Base-by-base conservation (phyloP, 2,797 vertebrate species). In the Anabas testudineus region DNA sequence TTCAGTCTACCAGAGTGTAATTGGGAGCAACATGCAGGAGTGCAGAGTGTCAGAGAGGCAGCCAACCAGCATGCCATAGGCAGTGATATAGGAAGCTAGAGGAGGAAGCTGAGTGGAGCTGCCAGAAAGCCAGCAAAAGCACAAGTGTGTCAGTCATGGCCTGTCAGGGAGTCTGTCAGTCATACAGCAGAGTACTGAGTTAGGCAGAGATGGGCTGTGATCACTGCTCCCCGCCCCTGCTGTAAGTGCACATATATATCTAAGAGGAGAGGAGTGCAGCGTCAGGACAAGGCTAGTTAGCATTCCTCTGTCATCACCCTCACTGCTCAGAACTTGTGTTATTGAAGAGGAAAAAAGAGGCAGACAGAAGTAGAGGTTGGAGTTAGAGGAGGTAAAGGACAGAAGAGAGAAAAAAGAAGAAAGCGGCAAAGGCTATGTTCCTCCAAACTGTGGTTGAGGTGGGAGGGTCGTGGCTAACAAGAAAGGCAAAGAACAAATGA, bases 281-380 rank as follows among this genome's bases (percentile, higher is more conserved):
- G 34, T 88, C 82, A 82, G 87, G 74, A 71, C 80, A 62, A 71
- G 67, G 59, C 85, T 87, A 70, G 84, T 90, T 90, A 88, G 80
- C 89, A 90, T 92, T 92, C 80, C 67, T 64, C 74, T 59, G 80
- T 71, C 71, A 75, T 80, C 73, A 34, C 45, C 24, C 57, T 60
- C 64, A 30, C 73, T 70, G 78, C 85, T 86, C 82, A 80, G 54
- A 71, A 68, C 61, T 66, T 67, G 74, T 56, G 76, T 78, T 74
- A 79, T 57, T 63, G 41, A 60, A 56, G 63, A 70, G 63, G 43
- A 46, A 61, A 47, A 59, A 41, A 63, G 58, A 72, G 54, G 9
- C 15, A 39, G 26, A 45, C 47, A 8, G 37, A 52, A 49, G 52
- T 30, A 37, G 43, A 67, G 49, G 37, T 36, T 32, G 51, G 47